Percentiles rank a stretch among this genome's conserved stretches.
Evolutionary conservation across 2,113 vertebrate species (phyloP).

Genomic region (Mormoops blainvillei): DNA sequence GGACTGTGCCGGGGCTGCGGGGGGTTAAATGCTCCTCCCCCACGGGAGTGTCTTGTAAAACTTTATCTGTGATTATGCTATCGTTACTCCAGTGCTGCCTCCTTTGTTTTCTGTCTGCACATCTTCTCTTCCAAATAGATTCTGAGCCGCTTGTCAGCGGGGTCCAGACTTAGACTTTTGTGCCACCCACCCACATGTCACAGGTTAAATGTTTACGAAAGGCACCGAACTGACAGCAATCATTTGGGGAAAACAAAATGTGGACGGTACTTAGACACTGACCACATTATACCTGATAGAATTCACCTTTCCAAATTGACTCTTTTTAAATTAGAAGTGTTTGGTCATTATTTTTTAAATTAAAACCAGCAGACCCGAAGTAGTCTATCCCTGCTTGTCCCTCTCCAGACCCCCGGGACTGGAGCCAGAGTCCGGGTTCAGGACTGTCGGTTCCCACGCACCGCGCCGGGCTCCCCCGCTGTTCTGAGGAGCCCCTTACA

Average conservation of each 20-base stretch:
- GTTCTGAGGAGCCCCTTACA: no score
- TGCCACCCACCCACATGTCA: neutral
- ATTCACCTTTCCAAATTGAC: neutral
- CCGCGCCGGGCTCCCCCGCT: no score
- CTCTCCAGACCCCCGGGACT: no score
- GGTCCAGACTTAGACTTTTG: neutral
- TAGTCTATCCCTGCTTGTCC: neutral
- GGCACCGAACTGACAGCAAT: neutral
- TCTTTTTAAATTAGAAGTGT: neutral
- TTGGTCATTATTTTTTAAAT: neutral
- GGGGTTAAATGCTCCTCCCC: neutral
- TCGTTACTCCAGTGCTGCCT: neutral
- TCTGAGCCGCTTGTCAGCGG: neutral
- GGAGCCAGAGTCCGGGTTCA: no score
- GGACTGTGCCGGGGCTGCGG: neutral
- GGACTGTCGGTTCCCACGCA: no score
- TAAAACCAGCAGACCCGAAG: neutral
- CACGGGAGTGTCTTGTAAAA: neutral
- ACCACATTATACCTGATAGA: neutral
- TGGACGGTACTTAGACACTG: neutral
- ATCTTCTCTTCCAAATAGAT: neutral
- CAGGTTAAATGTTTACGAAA: neutral
- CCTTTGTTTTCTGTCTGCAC: neutral
- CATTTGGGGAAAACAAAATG: neutral
- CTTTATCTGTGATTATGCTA: neutral